Evolutionary conservation across 2,888 invertebrate genomes (phyloP), one percentile per base, ranked within the genome.

Genomic region (Limnephilus lunatus): DNA sequence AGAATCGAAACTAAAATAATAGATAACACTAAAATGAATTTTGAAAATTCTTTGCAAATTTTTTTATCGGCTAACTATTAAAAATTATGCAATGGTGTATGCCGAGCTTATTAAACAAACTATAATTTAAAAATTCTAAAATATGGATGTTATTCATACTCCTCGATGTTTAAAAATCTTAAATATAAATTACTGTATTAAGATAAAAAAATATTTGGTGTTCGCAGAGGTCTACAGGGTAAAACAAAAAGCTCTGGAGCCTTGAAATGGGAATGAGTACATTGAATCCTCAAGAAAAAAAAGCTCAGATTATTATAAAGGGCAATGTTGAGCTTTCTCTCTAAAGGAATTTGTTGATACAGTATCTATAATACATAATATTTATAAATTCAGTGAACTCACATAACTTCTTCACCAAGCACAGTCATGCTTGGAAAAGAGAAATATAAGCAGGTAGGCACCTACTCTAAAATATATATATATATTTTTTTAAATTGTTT

Each of bases 111-210:
- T 88, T 88, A 53, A 82, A 68, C 4, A 82, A 82, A 48, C 15
- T 53, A 85, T 35, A 53, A 85, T 85, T 85, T 90, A 68, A 83
- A 83, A 30, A 19, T 35, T 39, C 25, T 44, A 48, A 85, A 53
- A 83, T 90, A 44, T 81, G 30, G 81, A 91, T 88, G 80, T 91
- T 91, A 19, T 68, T n/a, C 53, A 91, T 82, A 25, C 88, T 88
- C 82, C 88, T 88, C 48, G 91, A 91, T 53, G 82, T 91, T 91
- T 88, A 81, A 53, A 88, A 88, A 39, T 68, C 88, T 88, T 68
- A 88, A 88, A 68, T 53, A 32, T 68, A 88, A 88, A 88, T 39
- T 85, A 85, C 39, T 1, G n/a, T 85, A 85, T 82, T 86, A 86
- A 44, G 19, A 88, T 88, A 14, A 88, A 88, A 32, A 53, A 88